Evolutionary conservation across 64 coral and sea anemone species (phyloP), one percentile per base, ranked within the genome.

Genomic region (Astreopora myriophthalma): DNA sequence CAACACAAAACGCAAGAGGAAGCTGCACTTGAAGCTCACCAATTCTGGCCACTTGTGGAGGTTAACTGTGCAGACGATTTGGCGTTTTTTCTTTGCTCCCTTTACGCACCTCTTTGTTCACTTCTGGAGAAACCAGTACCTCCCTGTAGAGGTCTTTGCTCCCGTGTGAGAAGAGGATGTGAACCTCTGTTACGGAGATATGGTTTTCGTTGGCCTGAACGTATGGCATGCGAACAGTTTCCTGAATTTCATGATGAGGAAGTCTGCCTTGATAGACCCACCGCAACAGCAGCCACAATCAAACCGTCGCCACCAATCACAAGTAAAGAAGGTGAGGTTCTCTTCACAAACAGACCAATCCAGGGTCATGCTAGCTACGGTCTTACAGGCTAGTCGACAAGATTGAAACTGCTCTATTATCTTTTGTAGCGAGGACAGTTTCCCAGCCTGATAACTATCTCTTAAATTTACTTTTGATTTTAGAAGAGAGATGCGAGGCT

Each of bases 91-190:
- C 80, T 96, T 1, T 96, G 95, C 35, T 71, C 70, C 0, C 29
- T 96, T 6, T 96, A 93, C 48, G 64, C 95, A 27, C 94, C 94
- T 13, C 11, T 52, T 14, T 96, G 95, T 48, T 35, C 48, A 13
- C 36, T 46, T 33, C 57, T 67, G 2, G 44, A 69, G 14, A 26
- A 28, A 3, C 75, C 22, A 25, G 16, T 44, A 27, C 72, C 71
- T 11, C 91, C 95, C 1, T 93, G 91, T 48, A 63, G 87, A 34
- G 48, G 12, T 17, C 71, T 95, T 6, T 95, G 93, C 46, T 25
- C 69, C n/a, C 74, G 72, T 42, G 87, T 75, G 40, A 82, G 19
- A 14, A 33, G 1, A 2, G 93, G 80, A 3, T 95, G 93, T 29
- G 57, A 60, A 16, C 17, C 20, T 34, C 6, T 95, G 8, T 85